A percentile compares a stretch with the other conserved stretches of the same genome.
These are phyloP conservation scores for Germaria angustata DNA, from an alignment of 2,888 invertebrate species.

Conservation along the genomic window DNA sequence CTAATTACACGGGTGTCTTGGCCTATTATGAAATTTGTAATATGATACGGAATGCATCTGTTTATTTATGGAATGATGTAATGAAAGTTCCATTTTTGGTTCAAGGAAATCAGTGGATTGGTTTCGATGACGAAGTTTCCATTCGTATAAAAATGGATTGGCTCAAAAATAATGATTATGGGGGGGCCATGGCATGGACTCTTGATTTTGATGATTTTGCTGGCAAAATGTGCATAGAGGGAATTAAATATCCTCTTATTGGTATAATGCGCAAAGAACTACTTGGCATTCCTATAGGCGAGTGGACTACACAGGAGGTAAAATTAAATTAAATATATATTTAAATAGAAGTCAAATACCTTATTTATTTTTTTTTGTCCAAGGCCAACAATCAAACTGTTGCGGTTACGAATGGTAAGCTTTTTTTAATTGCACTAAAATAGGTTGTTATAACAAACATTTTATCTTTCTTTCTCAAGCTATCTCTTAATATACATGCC, in stretches of 20 bases:
- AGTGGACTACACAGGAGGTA: constrained; percentile 83
- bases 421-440: background rate
- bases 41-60: constrained; percentile 92
- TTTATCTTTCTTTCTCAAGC: constrained; percentile 82
- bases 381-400: constrained; percentile 86
- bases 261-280: constrained; percentile 95
- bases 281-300: constrained; percentile 89
- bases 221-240: constrained; percentile 93
- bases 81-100: constrained; percentile 98
- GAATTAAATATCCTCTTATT: constrained; percentile 91
- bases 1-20: constrained; percentile 95
- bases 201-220: constrained; percentile 97
- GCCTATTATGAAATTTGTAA: constrained; percentile 98
- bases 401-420: constrained; percentile 86
- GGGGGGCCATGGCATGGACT: constrained; percentile 98
- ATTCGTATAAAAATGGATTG: constrained; percentile 88
- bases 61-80: constrained; percentile 97
- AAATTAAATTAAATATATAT: background rate
- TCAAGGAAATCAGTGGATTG: constrained; percentile 94
- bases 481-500: too few species aligned
- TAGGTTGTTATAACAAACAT: background rate
- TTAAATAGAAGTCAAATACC: background rate
- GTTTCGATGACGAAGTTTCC: constrained; percentile 95
- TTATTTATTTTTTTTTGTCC: constrained; percentile 74
- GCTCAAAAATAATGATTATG: constrained; percentile 95